Percentiles rank a stretch among this genome's conserved stretches.
phyloP scores from a whole-genome alignment of 2,797 vertebrate species.

The Bucorvus abyssinicus region DNA sequence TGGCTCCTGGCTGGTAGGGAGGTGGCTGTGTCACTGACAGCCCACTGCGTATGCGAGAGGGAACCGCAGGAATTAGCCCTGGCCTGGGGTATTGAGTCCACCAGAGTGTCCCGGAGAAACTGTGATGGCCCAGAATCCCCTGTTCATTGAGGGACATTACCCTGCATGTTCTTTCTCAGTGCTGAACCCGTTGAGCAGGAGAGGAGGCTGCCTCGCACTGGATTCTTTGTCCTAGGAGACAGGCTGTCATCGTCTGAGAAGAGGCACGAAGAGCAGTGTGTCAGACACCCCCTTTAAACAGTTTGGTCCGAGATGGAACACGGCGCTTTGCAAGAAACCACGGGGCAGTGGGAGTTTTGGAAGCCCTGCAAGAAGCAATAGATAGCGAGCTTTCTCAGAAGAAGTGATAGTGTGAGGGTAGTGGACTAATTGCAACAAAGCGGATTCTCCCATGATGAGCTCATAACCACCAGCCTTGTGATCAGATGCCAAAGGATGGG shows the following conservation, averaged over 20 bases:
- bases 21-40: background rate
- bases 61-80: background rate
- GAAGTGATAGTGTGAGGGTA: too few relatives aligned
- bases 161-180: background rate
- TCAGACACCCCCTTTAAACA: too few relatives aligned
- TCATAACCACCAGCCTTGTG: too few relatives aligned
- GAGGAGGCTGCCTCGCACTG: background rate
- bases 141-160: background rate
- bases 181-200: conserved; percentile 4
- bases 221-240: background rate
- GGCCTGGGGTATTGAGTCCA: background rate
- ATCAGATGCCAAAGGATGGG: too few relatives aligned
- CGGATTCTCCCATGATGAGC: too few relatives aligned
- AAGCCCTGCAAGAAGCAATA: too few relatives aligned
- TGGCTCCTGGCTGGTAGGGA: background rate
- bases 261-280: background rate
- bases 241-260: conserved; percentile 67
- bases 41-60: fast-evolving
- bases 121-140: background rate
- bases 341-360: too few relatives aligned
- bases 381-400: too few relatives aligned
- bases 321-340: too few relatives aligned
- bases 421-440: too few relatives aligned
- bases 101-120: background rate
- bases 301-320: too few relatives aligned